Conservation (phyloP, 1,140 invertebrate genomes). For the Drosophila yakuba region DNA sequence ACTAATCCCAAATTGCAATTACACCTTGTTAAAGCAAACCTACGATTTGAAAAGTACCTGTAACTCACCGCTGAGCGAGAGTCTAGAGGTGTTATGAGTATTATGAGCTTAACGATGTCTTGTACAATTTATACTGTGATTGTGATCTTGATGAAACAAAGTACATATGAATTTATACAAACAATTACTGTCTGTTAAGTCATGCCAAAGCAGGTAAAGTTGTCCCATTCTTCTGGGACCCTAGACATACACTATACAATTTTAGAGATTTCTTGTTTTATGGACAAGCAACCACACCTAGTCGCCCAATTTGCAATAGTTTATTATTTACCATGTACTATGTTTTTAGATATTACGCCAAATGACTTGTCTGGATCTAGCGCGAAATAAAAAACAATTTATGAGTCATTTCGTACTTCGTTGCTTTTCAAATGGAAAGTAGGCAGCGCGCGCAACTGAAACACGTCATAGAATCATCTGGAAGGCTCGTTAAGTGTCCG, state of each 20-base stretch:
- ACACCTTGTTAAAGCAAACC: conserved; percentile 30
- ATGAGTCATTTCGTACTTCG: conserved; percentile 16
- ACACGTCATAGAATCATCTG: conserved; percentile 24
- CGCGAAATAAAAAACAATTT: conserved; percentile 33
- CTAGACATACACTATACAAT: conserved; percentile 9
- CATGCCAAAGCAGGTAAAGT: conserved; percentile 49
- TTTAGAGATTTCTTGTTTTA: background rate
- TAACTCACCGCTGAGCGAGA: conserved; percentile 32
- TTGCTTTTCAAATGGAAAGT: conserved; percentile 37
- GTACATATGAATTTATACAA: conserved; percentile 36
- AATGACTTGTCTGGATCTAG: conserved; percentile 29
- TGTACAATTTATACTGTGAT: conserved; percentile 47
- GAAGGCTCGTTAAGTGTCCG: conserved; percentile 7
- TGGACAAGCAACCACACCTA: background rate
- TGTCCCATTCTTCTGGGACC: background rate
- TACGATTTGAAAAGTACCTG: conserved; percentile 37
- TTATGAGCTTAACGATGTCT: conserved; percentile 37
- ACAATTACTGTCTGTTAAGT: conserved; percentile 47
- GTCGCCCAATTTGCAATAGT: background rate
- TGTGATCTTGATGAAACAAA: conserved; percentile 43
- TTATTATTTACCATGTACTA: conserved; percentile 17
- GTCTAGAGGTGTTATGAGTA: conserved; percentile 24
- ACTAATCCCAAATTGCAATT: conserved; percentile 47
- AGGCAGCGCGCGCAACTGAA: conserved; percentile 13
- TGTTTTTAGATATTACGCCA: conserved; percentile 30